Evolutionary conservation across 1,140 invertebrate species (phyloP), one percentile per base, ranked within the genome.

Genomic region (Vanessa atalanta): DNA sequence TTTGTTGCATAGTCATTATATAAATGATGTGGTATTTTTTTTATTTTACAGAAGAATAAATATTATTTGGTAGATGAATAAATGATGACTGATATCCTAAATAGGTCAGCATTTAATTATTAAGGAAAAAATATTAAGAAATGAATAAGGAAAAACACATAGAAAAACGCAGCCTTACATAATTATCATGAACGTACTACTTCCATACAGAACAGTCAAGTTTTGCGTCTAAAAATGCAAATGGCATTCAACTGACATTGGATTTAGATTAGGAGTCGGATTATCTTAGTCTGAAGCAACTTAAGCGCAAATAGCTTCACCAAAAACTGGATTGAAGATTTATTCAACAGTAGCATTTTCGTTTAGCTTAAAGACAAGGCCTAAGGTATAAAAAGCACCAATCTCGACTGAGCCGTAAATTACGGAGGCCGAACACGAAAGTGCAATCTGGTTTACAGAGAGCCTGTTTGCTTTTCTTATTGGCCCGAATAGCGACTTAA

Each of bases 401-500:
- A 66, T 65, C 43, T 65, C 64, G 13, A n/a, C 65, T 61, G 57
- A 66, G 53, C 64, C 55, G 69, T 65, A 72, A 75, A 72, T 78
- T 75, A 75, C 43, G 70, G 60, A 78, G 66, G 60, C 76, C 43
- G 65, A 64, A 69, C 76, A 78, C 76, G 73, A 75, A 72, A 72
- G 70, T 65, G 76, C 76, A 75, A 78, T 78, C 76, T 65, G 76
- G 73, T 78, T 78, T 78, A 78, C 76, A 74, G 73, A 75, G 73
- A 75, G 73, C 69, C 73, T 78, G 76, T 78, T 78, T 78, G 76
- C 69, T 78, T 71, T 69, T 72, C 72, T 78, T 75, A 78, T 78
- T 78, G 76, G 76, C 65, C 66, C 51, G 71, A 66, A 77, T 73
- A 73, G 71, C 68, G 73, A 78, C 73, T 78, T 78, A 78, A 78